Conservation (phyloP, 2,797 vertebrate species). For the Lacerta viridis region DNA sequence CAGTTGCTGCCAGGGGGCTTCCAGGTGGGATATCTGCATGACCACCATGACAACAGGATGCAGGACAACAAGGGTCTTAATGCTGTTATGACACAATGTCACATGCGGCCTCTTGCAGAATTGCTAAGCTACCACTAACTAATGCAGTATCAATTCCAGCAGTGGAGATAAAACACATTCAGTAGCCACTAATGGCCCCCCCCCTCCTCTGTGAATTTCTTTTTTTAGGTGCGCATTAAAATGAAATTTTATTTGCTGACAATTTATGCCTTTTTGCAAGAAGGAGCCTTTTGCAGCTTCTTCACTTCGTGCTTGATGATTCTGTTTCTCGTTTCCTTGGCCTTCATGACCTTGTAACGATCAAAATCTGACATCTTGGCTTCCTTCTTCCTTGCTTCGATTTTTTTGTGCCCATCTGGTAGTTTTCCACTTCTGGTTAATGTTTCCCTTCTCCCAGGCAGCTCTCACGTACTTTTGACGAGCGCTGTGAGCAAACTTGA, state of each 20-base stretch:
- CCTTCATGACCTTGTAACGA: constrained; percentile 98
- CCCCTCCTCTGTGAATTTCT: too few species aligned
- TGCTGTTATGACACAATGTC: too few species aligned
- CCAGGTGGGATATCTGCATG: too few species aligned
- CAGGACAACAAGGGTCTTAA: too few species aligned
- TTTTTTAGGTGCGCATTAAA: constrained; percentile 30
- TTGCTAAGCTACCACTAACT: too few species aligned
- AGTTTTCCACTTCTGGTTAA: constrained; percentile 92
- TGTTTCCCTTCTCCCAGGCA: constrained; percentile 95
- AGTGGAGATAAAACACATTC: too few species aligned
- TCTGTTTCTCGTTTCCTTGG: constrained; percentile 98
- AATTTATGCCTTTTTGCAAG: constrained; percentile 77
- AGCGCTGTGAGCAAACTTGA: constrained; percentile 93
- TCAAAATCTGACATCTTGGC: constrained; percentile 97
- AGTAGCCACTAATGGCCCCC: too few species aligned
- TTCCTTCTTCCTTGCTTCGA: constrained; percentile 93
- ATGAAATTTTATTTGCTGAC: constrained; percentile 64
- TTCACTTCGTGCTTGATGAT: constrained; percentile 97
- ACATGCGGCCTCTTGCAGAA: too few species aligned
- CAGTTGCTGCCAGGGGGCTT: too few species aligned
- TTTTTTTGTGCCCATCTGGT: constrained; percentile 98
- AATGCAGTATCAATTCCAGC: too few species aligned
- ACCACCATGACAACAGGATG: too few species aligned
- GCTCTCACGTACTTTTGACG: constrained; percentile 92
- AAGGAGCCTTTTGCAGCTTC: constrained; percentile 89